Evolutionary conservation across 1,140 invertebrate genomes (phyloP).

Genomic region (Ceratosolen solmsi): DNA sequence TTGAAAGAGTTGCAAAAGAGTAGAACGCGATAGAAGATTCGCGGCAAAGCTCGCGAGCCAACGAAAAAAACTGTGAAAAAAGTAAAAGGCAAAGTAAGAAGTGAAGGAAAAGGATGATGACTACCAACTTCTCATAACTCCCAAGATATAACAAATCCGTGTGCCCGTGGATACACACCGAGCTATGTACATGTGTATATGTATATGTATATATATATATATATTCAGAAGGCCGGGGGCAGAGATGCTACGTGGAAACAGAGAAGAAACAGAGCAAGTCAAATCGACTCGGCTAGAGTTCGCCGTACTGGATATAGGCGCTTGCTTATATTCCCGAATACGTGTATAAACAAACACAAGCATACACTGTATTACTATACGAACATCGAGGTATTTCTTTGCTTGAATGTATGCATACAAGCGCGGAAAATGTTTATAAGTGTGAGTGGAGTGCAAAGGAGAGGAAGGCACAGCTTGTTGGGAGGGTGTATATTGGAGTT

Average conservation of each 20-base stretch:
- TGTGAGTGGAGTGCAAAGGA: constrained; percentile 58
- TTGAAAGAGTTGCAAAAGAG: background rate
- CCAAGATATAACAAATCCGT: too few relatives aligned
- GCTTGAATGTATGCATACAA: too few relatives aligned
- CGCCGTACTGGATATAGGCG: background rate
- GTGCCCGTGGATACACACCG: too few relatives aligned
- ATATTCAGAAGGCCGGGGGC: too few relatives aligned
- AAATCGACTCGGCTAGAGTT: constrained; percentile 11
- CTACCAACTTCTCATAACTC: too few relatives aligned
- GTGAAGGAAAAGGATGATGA: too few relatives aligned
- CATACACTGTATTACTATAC: background rate
- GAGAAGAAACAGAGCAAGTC: too few relatives aligned
- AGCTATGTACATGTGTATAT: too few relatives aligned
- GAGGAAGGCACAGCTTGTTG: constrained; percentile 54
- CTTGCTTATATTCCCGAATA: too few relatives aligned
- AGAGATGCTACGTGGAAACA: too few relatives aligned
- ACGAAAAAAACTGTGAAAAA: background rate
- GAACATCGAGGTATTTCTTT: constrained; percentile 26
- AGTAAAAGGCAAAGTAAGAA: constrained; percentile 15
- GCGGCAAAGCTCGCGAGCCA: background rate
- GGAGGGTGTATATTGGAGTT: constrained; percentile 67
- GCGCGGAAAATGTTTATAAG: constrained; percentile 54
- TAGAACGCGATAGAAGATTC: too few relatives aligned
- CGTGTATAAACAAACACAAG: background rate
- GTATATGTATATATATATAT: too few relatives aligned